phyloP scores from a whole-genome alignment of 2,113 vertebrate genomes.

The Eonycteris spelaea region DNA sequence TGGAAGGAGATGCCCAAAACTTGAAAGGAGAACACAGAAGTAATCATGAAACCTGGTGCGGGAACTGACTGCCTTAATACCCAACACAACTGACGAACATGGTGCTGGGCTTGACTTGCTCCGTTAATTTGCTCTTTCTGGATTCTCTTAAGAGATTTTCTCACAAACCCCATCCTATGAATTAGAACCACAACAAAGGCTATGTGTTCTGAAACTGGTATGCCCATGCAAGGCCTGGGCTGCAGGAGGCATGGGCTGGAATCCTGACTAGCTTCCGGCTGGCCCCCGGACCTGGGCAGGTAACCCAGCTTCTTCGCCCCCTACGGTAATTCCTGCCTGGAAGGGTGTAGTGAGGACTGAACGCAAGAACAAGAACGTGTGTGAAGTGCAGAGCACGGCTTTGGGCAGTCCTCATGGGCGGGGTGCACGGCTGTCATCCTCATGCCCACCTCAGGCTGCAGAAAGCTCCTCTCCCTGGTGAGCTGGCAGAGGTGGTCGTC shows the following conservation, averaged over 20 bases:
- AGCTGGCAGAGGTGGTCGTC: neutral
- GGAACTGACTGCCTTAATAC: neutral
- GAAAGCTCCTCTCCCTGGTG: neutral
- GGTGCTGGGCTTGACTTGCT: neutral
- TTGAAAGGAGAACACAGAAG: neutral
- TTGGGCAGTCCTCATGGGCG: fast-evolving
- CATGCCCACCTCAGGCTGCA: neutral
- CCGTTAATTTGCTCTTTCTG: neutral
- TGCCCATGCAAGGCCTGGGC: neutral
- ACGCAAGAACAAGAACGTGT: fast-evolving
- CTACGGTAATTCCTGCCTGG: neutral
- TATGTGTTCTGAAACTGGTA: neutral
- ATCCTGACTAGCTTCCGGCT: neutral
- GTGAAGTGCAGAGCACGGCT: neutral
- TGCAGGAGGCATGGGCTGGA: neutral
- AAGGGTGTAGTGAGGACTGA: neutral
- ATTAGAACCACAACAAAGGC: neutral
- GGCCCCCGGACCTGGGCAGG: neutral
- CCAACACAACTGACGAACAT: neutral
- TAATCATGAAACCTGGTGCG: neutral
- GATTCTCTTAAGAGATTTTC: neutral
- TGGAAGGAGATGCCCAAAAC: neutral
- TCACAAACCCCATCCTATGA: neutral
- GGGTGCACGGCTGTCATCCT: fast-evolving
- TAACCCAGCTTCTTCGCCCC: neutral